These are phyloP conservation scores for Drosophila mimetica DNA, from an alignment of 2,888 invertebrate species.

Conservation along the genomic window DNA sequence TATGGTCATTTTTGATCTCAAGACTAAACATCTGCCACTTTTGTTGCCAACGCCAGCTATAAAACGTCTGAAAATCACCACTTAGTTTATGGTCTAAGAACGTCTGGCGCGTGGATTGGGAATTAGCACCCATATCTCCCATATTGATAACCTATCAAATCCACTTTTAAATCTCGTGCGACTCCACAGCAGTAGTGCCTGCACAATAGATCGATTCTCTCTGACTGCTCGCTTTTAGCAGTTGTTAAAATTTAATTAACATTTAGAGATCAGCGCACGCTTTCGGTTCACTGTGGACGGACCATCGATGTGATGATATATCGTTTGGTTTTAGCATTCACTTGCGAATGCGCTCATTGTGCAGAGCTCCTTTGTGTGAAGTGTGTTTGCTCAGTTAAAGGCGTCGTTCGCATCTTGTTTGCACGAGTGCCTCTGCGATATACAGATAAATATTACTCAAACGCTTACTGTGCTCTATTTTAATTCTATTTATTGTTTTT, in stretches of 20 bases:
- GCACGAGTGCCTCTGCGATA: neutral
- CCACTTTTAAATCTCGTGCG: constrained; percentile 3
- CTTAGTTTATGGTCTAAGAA: constrained; percentile 11
- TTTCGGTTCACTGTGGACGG: too few relatives aligned
- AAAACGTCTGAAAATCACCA: constrained; percentile 18
- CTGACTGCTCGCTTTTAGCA: constrained; percentile 19
- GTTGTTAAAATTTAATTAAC: constrained; percentile 35
- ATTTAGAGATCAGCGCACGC: neutral
- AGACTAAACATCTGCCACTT: neutral
- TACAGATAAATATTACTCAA: neutral
- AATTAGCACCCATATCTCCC: constrained; percentile 42
- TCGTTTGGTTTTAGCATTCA: constrained; percentile 47
- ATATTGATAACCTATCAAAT: constrained; percentile 2
- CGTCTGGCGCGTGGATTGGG: constrained; percentile 54
- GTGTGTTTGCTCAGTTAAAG: constrained; percentile 33
- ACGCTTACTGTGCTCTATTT: constrained; percentile 20
- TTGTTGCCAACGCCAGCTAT: neutral
- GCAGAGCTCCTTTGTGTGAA: constrained; percentile 5
- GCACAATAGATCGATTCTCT: neutral
- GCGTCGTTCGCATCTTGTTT: constrained; percentile 16
- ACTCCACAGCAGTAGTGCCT: neutral
- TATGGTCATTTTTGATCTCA: neutral
- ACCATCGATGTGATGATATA: too few relatives aligned
- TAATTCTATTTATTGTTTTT: constrained; percentile 33
- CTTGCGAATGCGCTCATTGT: constrained; percentile 39